A percentile compares a stretch with the other conserved stretches of the same genome.
These are phyloP conservation scores for Merluccius polli DNA, from an alignment of 2,797 vertebrate species.

Conservation along the genomic window DNA sequence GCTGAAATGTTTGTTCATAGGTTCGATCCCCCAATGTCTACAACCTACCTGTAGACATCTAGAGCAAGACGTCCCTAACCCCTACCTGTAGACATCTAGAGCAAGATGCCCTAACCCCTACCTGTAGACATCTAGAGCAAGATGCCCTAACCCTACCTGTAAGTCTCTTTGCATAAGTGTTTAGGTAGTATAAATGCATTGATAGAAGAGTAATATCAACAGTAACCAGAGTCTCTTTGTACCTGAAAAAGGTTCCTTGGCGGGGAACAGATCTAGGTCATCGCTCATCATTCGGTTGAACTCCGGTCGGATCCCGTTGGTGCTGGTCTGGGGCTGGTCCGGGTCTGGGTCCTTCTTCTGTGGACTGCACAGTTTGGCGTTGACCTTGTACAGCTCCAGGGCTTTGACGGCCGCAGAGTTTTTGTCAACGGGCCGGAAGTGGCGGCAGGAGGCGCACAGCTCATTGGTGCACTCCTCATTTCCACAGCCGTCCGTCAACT, in stretches of 20 bases:
- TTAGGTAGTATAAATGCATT: too few species aligned
- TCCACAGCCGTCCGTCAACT: conserved; percentile 99
- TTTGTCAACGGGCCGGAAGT: conserved; percentile 94
- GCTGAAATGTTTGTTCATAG: neutral
- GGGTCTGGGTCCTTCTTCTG: conserved; percentile 88
- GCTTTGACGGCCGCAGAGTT: conserved; percentile 96
- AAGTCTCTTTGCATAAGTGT: too few species aligned
- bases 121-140: too few species aligned
- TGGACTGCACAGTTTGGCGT: conserved; percentile 96
- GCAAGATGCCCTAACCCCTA: too few species aligned
- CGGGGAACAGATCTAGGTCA: conserved; percentile 66
- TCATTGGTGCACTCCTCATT: conserved; percentile 99
- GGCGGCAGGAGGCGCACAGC: conserved; percentile 92
- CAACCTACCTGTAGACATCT: neutral
- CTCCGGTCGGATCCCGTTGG: conserved; percentile 77
- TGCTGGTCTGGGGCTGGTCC: conserved; percentile 79
- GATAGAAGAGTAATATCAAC: neutral
- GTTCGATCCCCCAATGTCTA: neutral
- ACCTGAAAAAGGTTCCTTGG: conserved; percentile 90
- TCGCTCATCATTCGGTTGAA: conserved; percentile 81
- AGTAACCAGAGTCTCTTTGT: neutral
- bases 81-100: too few species aligned
- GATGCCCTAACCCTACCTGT: too few species aligned
- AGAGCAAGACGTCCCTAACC: too few species aligned
- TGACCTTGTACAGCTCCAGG: conserved; percentile 96